A percentile compares a stretch with the other conserved stretches of the same genome.
phyloP scores from a whole-genome alignment of 2,888 invertebrate species.

The Campoletis raptor region DNA sequence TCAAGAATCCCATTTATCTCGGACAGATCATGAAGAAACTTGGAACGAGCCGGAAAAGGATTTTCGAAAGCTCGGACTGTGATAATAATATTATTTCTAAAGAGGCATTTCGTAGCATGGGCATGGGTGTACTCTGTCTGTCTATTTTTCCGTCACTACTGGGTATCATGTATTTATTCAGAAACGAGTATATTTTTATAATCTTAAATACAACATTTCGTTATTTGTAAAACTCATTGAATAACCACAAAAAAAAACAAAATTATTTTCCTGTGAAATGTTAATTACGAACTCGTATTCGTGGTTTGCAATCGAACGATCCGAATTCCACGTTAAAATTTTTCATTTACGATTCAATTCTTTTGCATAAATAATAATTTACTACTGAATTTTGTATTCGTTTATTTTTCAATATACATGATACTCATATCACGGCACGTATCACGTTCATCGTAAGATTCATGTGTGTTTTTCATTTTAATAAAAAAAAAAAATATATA shows the following conservation, averaged over 20 bases:
- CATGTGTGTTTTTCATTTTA: conserved; percentile 46
- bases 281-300: neutral
- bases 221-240: neutral
- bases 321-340: neutral
- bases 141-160: conserved; percentile 69
- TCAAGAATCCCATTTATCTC: conserved; percentile 31
- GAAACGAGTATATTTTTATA: neutral
- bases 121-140: conserved; percentile 79
- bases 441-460: conserved; percentile 59
- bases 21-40: conserved; percentile 40
- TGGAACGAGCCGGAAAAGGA: conserved; percentile 56
- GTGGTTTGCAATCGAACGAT: neutral
- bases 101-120: conserved; percentile 78
- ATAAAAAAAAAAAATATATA: neutral
- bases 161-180: conserved; percentile 47
- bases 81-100: conserved; percentile 65
- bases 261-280: neutral
- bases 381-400: conserved; percentile 11
- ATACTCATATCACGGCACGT: conserved; percentile 58
- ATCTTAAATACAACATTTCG: neutral
- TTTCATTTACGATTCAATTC: neutral
- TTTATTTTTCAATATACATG: conserved; percentile 16
- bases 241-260: neutral
- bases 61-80: conserved; percentile 54
- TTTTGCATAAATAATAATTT: neutral